These are phyloP conservation scores for Exocentrus adspersus DNA, from an alignment of 2,888 invertebrate genomes.

Conservation along the genomic window DNA sequence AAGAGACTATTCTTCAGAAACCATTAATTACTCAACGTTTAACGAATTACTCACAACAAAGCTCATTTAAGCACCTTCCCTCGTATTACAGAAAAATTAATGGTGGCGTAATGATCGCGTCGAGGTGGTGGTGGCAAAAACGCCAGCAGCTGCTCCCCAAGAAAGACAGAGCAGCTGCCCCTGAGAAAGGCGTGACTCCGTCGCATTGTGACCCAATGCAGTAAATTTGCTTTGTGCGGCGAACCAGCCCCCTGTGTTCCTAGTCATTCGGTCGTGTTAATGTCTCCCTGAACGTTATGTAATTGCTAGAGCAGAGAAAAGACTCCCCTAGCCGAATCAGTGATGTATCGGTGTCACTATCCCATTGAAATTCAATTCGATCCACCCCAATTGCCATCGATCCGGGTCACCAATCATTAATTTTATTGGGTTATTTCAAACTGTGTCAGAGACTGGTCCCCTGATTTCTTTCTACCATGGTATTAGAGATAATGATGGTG, in stretches of 20 bases:
- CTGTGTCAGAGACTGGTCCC: not conserved
- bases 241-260: conserved; percentile 39
- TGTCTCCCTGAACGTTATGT: conserved; percentile 50
- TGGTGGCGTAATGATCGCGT: conserved; percentile 15
- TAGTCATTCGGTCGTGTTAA: conserved; percentile 44
- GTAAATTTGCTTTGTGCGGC: conserved; percentile 20
- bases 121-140: not conserved
- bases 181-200: conserved; percentile 47
- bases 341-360: conserved; percentile 41
- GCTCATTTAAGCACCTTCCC: too few relatives aligned
- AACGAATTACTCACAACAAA: too few relatives aligned
- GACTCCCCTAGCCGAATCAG: conserved; percentile 21
- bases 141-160: conserved; percentile 13
- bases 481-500: not conserved
- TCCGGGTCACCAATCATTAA: conserved; percentile 12
- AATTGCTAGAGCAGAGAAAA: conserved; percentile 43
- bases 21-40: too few relatives aligned
- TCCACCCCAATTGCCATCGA: conserved; percentile 32
- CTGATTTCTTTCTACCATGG: not conserved
- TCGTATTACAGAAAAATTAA: not conserved
- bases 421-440: conserved; percentile 14
- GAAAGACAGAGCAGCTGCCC: conserved; percentile 41
- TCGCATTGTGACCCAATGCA: conserved; percentile 35
- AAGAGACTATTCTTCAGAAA: too few relatives aligned
- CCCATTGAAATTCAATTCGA: conserved; percentile 37